Conservation (phyloP, 2,888 invertebrate species). For the Auanema freiburgensis region DNA sequence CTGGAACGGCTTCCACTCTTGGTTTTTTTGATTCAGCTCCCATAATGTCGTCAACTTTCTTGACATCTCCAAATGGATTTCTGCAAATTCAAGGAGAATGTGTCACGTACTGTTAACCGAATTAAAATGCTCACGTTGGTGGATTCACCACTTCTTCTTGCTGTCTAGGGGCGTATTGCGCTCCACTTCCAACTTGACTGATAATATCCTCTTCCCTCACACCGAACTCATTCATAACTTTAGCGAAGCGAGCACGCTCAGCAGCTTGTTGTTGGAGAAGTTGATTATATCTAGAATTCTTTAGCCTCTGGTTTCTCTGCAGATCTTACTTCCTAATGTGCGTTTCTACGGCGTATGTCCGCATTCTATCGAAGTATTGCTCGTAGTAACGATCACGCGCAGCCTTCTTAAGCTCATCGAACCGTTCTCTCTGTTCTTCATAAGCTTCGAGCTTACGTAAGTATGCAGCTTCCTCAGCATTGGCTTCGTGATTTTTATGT, state of each 20-base stretch:
- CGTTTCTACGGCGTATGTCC: constrained; percentile 33
- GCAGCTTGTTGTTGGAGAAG: constrained; percentile 29
- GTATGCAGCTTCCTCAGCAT: constrained; percentile 12
- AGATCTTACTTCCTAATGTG: constrained; percentile 28
- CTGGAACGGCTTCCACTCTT: constrained; percentile 11
- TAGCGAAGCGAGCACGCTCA: constrained; percentile 27
- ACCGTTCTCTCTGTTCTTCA: constrained; percentile 10
- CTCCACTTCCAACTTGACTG: constrained; percentile 18
- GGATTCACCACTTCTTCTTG: neutral
- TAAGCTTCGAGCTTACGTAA: constrained; percentile 11
- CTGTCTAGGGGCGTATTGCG: neutral
- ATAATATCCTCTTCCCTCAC: constrained; percentile 27
- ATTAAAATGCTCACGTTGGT: neutral
- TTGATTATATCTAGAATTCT: constrained; percentile 30
- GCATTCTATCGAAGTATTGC: constrained; percentile 43
- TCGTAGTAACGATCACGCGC: constrained; percentile 34
- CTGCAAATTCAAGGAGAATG: constrained; percentile 16
- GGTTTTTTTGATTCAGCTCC: neutral
- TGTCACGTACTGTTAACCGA: neutral
- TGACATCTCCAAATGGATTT: constrained; percentile 33
- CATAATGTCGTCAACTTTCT: neutral
- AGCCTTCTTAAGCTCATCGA: constrained; percentile 5
- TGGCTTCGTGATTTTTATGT: too few species aligned
- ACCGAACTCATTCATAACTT: constrained; percentile 39
- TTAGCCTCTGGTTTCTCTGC: neutral